A percentile compares a stretch with the other conserved stretches of the same genome.
phyloP scores from a whole-genome alignment of 2,113 vertebrate species.

The Rhabdornis inornatus region DNA sequence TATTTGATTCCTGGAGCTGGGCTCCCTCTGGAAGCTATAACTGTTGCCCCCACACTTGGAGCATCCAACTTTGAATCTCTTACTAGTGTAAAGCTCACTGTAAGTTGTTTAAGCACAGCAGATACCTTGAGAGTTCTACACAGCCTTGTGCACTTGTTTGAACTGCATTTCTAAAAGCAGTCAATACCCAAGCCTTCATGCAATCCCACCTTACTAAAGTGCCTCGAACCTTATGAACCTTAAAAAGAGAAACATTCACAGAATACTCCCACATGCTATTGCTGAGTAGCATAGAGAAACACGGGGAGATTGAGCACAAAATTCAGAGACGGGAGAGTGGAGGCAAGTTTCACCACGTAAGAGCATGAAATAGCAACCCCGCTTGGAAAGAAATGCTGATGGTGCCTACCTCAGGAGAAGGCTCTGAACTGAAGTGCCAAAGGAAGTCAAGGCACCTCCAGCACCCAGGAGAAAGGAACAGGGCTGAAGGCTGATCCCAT shows the following conservation, averaged over 20 bases:
- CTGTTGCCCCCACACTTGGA: not conserved
- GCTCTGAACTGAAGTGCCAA: not conserved
- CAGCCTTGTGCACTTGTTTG: not conserved
- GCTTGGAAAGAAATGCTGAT: not conserved
- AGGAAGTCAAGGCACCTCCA: not conserved
- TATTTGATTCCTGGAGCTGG: not conserved
- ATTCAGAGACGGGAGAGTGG: not conserved
- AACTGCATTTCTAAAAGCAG: not conserved
- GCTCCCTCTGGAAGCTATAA: not conserved
- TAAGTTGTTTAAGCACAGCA: not conserved
- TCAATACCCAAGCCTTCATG: not conserved
- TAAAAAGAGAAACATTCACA: fast-evolving
- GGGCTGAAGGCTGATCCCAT: not conserved
- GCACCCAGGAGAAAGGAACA: not conserved
- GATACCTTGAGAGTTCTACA: not conserved
- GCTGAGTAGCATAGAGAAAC: not conserved
- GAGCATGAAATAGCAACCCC: not conserved
- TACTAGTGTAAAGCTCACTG: not conserved
- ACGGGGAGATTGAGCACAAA: not conserved
- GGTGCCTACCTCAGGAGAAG: not conserved
- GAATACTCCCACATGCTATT: not conserved
- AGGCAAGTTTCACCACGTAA: not conserved
- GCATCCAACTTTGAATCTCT: not conserved
- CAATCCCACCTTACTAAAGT: not conserved
- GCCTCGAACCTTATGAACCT: not conserved